phyloP scores from a whole-genome alignment of 92 coral and sea anemone species.

The Zoanthus sansibaricus region DNA sequence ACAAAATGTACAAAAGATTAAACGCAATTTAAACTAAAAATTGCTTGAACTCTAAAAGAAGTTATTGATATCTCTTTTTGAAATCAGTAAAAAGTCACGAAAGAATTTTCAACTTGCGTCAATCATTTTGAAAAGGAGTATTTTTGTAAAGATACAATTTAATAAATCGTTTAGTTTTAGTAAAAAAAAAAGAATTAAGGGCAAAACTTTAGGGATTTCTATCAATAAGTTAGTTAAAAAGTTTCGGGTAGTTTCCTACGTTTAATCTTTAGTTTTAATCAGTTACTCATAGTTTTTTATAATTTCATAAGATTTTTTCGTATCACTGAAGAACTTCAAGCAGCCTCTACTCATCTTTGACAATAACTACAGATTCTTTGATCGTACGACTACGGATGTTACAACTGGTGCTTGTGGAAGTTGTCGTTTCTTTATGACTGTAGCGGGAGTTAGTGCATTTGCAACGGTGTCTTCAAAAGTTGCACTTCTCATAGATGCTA shows the following conservation, averaged over 20 bases:
- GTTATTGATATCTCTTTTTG: not conserved
- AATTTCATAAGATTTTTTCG: too few species aligned
- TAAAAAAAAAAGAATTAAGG: too few species aligned
- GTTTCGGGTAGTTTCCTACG: too few species aligned
- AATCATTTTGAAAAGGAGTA: not conserved
- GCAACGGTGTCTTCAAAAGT: not conserved
- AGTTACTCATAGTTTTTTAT: too few species aligned
- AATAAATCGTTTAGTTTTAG: too few species aligned
- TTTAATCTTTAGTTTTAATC: too few species aligned
- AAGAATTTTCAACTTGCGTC: not conserved
- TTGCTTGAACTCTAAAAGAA: not conserved
- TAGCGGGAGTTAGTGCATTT: not conserved
- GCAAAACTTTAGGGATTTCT: too few species aligned
- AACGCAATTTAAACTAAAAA: not conserved
- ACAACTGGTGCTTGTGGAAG: conserved; percentile 3
- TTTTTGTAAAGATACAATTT: too few species aligned
- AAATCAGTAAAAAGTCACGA: not conserved
- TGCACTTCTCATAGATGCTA: not conserved
- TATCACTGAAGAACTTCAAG: too few species aligned
- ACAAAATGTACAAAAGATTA: too few species aligned
- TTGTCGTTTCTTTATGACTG: not conserved
- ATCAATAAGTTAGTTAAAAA: too few species aligned
- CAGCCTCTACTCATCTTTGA: not conserved
- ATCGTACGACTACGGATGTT: not conserved
- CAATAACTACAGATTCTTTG: not conserved